These are phyloP conservation scores for Stomatorhinus ivindoensis DNA, from an alignment of 2,113 vertebrate genomes.

Conservation along the genomic window DNA sequence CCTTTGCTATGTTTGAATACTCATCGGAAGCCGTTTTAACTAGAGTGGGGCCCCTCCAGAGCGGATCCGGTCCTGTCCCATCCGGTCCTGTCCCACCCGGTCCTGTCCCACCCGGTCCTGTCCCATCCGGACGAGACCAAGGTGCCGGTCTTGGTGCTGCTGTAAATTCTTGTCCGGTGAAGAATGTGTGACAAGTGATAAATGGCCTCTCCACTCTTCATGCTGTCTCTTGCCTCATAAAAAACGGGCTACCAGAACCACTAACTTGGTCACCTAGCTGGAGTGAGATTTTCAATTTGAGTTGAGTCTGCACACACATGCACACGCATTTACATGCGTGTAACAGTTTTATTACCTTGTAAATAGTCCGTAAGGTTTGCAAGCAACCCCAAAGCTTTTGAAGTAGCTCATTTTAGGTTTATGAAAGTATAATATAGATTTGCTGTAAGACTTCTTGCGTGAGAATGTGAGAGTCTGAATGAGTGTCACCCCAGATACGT, in stretches of 20 bases:
- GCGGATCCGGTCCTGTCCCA: background rate
- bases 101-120: background rate
- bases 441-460: background rate
- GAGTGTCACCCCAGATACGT: background rate
- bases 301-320: no score
- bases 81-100: background rate
- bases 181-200: constrained; percentile 59
- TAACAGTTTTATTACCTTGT: background rate
- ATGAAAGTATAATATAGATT: background rate
- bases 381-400: background rate
- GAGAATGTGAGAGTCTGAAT: background rate
- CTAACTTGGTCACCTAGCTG: background rate
- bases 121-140: no score
- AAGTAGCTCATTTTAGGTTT: background rate
- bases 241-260: constrained; percentile 26
- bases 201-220: constrained; percentile 39
- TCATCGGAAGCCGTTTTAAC: background rate
- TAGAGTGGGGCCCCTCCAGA: background rate
- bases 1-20: background rate
- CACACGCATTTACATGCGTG: background rate
- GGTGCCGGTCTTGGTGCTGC: background rate
- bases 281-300: background rate
- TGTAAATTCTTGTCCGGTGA: background rate
- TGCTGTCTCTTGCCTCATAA: background rate
- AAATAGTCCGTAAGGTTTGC: background rate